A percentile compares a stretch with the other conserved stretches of the same genome.
Conservation (phyloP, 2,113 vertebrate genomes). For the Dryoscopus gambensis region DNA sequence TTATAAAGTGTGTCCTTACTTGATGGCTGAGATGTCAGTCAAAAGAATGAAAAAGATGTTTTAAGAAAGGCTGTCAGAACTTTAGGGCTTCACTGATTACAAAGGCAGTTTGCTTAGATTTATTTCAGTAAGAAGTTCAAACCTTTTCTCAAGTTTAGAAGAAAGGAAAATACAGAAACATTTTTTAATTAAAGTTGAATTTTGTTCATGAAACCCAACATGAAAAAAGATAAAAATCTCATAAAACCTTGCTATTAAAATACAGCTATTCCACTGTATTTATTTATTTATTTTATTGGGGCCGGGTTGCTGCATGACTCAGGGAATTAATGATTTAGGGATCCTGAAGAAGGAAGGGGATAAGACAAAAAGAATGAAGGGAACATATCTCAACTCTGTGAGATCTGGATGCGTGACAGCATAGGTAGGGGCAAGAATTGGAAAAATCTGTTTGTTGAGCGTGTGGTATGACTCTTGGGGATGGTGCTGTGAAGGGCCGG, state of each 20-base stretch:
- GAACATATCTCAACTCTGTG: neutral
- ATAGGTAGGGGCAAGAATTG: neutral
- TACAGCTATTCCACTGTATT: neutral
- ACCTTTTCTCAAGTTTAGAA: neutral
- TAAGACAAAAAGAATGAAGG: neutral
- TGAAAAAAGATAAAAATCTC: neutral
- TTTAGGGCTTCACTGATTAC: neutral
- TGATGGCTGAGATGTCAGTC: neutral
- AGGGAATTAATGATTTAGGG: neutral
- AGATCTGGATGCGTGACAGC: neutral
- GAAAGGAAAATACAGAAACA: neutral
- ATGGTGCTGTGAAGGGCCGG: neutral
- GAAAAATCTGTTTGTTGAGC: neutral
- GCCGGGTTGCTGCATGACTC: fast-evolving
- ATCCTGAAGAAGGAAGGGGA: neutral
- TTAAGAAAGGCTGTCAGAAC: neutral
- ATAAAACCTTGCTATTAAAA: neutral
- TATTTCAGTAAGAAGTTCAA: neutral
- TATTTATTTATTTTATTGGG: neutral
- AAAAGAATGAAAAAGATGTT: neutral
- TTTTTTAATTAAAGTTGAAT: neutral
- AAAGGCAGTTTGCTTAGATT: neutral
- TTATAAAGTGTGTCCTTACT: neutral
- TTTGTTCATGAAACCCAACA: neutral
- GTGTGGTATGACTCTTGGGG: fast-evolving